Evolutionary conservation across 2,797 vertebrate species (phyloP).

Genomic region (Characodon lateralis): DNA sequence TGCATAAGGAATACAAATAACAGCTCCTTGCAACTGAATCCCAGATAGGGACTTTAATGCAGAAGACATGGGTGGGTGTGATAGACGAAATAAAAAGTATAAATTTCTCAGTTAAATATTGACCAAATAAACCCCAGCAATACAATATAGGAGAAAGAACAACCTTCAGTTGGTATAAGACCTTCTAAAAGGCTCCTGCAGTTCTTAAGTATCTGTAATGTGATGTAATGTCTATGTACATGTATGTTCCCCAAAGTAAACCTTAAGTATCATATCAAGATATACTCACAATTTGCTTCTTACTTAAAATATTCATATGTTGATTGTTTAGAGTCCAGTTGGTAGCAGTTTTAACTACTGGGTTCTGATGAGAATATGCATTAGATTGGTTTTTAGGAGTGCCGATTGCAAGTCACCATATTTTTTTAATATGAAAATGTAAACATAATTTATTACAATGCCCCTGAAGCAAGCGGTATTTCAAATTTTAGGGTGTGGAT

Average conservation of each 20-base stretch:
- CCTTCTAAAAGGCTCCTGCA: no score
- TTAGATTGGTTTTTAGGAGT: not conserved
- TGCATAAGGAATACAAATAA: no score
- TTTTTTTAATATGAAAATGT: not conserved
- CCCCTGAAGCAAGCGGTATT: not conserved
- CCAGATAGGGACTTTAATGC: no score
- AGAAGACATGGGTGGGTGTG: no score
- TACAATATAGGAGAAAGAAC: no score
- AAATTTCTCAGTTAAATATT: no score
- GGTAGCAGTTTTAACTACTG: not conserved
- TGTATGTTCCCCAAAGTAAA: not conserved
- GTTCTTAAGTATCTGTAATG: not conserved
- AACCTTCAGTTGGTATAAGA: no score
- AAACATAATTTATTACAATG: not conserved
- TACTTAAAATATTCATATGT: not conserved
- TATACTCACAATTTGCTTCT: not conserved
- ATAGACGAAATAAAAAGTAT: no score
- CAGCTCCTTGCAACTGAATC: no score
- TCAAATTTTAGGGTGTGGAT: not conserved
- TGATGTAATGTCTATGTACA: not conserved
- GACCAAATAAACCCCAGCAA: no score
- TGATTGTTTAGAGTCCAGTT: not conserved
- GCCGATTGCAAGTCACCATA: not conserved
- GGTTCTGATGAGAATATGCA: not conserved
- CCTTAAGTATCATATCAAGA: not conserved